phyloP scores from a whole-genome alignment of 2,888 invertebrate genomes.

The Caenorhabditis angaria region DNA sequence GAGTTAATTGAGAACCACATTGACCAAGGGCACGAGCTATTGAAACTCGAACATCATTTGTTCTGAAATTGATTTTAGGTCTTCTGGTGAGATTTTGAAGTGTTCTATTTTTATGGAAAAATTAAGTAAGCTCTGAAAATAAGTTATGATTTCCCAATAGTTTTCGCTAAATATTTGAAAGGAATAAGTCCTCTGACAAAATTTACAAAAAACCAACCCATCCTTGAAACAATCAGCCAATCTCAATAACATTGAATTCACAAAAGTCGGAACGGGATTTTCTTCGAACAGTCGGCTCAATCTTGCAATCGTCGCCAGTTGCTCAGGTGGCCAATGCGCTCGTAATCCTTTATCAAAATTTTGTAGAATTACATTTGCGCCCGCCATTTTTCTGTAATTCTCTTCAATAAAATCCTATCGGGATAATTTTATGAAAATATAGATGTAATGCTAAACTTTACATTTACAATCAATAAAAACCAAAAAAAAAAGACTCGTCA shows the following conservation, averaged over 20 bases:
- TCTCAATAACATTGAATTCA: slow-evolving; percentile 93
- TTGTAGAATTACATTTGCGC: slow-evolving; percentile 3
- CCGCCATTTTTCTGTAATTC: slow-evolving; percentile 10
- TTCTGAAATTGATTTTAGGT: slow-evolving; percentile 73
- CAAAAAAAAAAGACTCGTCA: neutral
- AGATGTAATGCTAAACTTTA: neutral
- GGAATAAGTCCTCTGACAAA: neutral
- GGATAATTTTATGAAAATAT: neutral
- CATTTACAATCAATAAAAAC: neutral
- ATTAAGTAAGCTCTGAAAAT: no score
- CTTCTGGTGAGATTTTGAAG: neutral
- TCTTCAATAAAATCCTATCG: neutral
- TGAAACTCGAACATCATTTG: slow-evolving; percentile 90
- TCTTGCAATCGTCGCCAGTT: slow-evolving; percentile 94
- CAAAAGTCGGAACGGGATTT: slow-evolving; percentile 95
- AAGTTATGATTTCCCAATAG: no score
- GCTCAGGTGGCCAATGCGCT: slow-evolving; percentile 90
- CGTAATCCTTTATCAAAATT: slow-evolving; percentile 78
- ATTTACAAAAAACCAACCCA: slow-evolving; percentile 69
- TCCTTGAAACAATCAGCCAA: slow-evolving; percentile 91
- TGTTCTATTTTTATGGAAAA: no score
- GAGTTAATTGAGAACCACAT: slow-evolving; percentile 93
- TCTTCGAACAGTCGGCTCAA: slow-evolving; percentile 94
- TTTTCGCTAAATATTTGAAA: neutral
- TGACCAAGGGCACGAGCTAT: slow-evolving; percentile 91